Conservation (phyloP, 2,113 vertebrate species). For the Vulpes ferrilata region DNA sequence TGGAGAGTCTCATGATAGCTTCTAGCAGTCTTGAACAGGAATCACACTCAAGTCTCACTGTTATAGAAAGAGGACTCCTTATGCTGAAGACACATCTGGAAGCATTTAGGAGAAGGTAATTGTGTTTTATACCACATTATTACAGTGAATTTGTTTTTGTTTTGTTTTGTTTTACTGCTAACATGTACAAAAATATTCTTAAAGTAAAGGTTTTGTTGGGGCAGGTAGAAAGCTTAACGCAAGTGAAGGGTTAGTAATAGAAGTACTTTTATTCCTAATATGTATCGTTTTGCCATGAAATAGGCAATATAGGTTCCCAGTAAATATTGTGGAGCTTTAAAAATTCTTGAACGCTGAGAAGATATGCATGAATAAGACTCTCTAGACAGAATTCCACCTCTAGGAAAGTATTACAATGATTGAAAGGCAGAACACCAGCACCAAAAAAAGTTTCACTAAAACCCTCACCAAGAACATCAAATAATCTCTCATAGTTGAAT, state of each 20-base stretch:
- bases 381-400: conserved; percentile 44
- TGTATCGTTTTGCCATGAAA: not conserved
- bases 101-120: conserved; percentile 97
- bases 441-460: conserved; percentile 44
- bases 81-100: conserved; percentile 99
- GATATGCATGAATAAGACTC: conserved; percentile 67
- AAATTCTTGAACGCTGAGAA: conserved; percentile 43
- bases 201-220: conserved; percentile 45
- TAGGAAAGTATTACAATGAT: conserved; percentile 27
- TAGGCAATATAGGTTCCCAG: not conserved
- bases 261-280: conserved; percentile 55
- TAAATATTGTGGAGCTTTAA: conserved; percentile 55
- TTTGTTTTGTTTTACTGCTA: not conserved
- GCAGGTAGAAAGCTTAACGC: not conserved
- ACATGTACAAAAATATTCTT: conserved; percentile 51
- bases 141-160: conserved; percentile 45
- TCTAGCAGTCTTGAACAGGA: conserved; percentile 97
- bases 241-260: not conserved
- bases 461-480: conserved; percentile 56
- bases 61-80: conserved; percentile 98
- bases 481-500: conserved; percentile 77
- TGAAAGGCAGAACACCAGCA: conserved; percentile 50
- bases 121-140: conserved; percentile 25
- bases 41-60: conserved; percentile 95
- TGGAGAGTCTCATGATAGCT: conserved; percentile 99